Base-by-base conservation (phyloP, 2,113 vertebrate species). In the Corythornis vintsioides region DNA sequence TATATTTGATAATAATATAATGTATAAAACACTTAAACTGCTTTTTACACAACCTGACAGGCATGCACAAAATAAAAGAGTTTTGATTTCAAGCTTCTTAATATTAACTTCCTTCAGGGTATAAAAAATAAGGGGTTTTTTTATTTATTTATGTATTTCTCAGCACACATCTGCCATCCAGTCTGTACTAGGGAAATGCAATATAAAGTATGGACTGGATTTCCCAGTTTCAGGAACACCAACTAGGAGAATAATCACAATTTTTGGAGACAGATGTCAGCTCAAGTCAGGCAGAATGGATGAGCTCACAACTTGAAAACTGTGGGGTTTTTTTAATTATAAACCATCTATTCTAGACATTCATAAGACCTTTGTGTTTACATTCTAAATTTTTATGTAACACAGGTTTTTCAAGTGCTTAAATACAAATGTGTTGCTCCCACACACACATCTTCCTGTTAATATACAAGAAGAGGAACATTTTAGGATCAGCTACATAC, bases 401-500 rank as follows among this genome's bases (percentile, higher is more conserved):
- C 15, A 40, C 2, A 33, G 13, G 55, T 56, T 75, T 88, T 45
- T 22, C 56, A 81, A 69, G 71, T 0, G 1, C 21, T 25, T 17
- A 80, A 81, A 76, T 80, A 66, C 60, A 80, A 76, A 45, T 3
- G 0, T 40, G 28, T 33, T 64, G 9, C 9, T 63, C 10, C 56
- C 14, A 3, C 7, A 74, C 83, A 71, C 14, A n/a, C 45, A 45
- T 56, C 48, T 69, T 72, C 29, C 17, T 77, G 31, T 57, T 88
- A 63, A 45, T 11, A 64, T 5, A 43, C 29, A 35, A 2, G 9
- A 76, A 83, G 22, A 50, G 28, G 26, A 63, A 87, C 28, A 47
- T 40, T 88, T 79, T 64, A 92, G 53, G 38, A 88, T 83, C 69
- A 90, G 50, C 55, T 74, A 97, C 98, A 80, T 96, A 98, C 99